Conservation (phyloP, 2,113 vertebrate species). For the Empidonax traillii region DNA sequence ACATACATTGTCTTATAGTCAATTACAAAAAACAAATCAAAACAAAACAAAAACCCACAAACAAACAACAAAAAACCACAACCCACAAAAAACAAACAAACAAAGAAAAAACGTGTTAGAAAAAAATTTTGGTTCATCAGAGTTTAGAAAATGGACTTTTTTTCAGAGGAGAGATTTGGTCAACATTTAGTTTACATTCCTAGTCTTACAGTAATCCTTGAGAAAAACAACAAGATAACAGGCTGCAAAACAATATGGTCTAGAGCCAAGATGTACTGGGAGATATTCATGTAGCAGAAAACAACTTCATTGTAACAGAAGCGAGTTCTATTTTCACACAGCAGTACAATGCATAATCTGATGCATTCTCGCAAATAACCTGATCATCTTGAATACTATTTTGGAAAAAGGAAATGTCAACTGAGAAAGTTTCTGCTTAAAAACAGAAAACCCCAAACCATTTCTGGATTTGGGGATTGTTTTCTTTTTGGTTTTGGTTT, state of each 20-base stretch:
- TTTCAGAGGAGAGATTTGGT: neutral
- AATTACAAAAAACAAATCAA: neutral
- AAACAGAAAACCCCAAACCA: neutral
- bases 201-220: neutral
- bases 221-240: neutral
- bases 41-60: too few species aligned
- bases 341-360: neutral
- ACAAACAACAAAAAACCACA: too few species aligned
- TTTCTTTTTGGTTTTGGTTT: too few species aligned
- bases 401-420: neutral
- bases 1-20: neutral
- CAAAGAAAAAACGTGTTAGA: neutral
- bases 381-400: neutral
- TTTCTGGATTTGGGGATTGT: neutral
- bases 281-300: neutral
- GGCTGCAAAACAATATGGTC: neutral
- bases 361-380: neutral
- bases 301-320: neutral
- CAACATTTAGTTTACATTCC: neutral
- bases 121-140: neutral
- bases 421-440: neutral
- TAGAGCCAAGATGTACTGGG: neutral
- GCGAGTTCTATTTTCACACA: neutral
- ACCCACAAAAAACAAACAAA: too few species aligned
- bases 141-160: neutral